Evolutionary conservation across 1,140 invertebrate species (phyloP), one percentile per base, ranked within the genome.

Genomic region (Drosophila asahinai): DNA sequence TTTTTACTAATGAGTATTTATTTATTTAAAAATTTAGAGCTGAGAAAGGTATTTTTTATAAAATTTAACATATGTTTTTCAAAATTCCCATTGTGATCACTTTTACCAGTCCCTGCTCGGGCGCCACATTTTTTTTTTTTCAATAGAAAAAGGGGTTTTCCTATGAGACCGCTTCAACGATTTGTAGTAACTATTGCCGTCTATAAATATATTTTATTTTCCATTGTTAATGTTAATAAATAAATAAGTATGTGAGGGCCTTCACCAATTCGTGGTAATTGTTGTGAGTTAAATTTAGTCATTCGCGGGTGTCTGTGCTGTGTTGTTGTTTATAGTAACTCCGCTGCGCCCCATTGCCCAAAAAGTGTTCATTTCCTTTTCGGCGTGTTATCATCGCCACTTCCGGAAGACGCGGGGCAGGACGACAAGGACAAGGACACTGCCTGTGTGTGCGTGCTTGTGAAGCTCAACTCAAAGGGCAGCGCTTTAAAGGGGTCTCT

Each of bases 321-420:
- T 30, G 66, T 49, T 72, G 60, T 59, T 72, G 71, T 84, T 73
- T 73, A 77, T 68, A 72, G 77, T 63, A 63, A 61, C 71, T 60
- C 40, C 55, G 48, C 58, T 27, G 60, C 73, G 54, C 55, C 48
- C 77, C 75, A 70, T 71, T 87, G 80, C 63, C 86, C 80, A 83
- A 84, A 90, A 90, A 89, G 79, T 82, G 86, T 89, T 89, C 86
- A 90, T 90, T 89, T 89, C 86, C 86, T 90, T 71, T 90, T 73
- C 58, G 79, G 75, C 86, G 67, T 67, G 83, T 80, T 86, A 86
- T 86, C 82, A 89, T 80, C 78, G 79, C 67, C 86, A 86, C 81
- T 86, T 89, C 86, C 86, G 80, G 83, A 64, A 59, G 65, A 52
- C 27, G 33, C 47, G 33, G 38, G 17, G 8, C 55, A 77, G 57